These are phyloP conservation scores for Pedetes capensis DNA, from an alignment of 2,113 vertebrate species.

Conservation along the genomic window DNA sequence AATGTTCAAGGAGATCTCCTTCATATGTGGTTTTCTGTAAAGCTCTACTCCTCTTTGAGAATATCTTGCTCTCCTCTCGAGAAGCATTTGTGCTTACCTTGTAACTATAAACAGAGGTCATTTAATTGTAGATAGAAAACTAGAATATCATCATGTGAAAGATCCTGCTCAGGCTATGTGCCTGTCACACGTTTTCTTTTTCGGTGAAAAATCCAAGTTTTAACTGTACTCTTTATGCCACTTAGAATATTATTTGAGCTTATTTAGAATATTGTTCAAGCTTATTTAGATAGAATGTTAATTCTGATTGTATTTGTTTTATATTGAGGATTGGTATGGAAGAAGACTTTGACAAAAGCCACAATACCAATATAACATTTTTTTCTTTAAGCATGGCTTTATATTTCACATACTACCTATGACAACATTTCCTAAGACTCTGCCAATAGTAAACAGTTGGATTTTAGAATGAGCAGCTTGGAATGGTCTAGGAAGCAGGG, in stretches of 20 bases:
- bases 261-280: slow-evolving; percentile 1
- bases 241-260: neutral
- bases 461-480: neutral
- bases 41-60: neutral
- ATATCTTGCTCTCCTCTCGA: neutral
- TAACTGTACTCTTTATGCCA: neutral
- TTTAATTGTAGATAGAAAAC: neutral
- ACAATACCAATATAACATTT: neutral
- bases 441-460: neutral
- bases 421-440: slow-evolving; percentile 26
- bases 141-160: neutral
- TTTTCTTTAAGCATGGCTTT: neutral
- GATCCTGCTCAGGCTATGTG: neutral
- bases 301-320: slow-evolving; percentile 35
- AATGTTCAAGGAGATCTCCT: neutral
- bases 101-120: neutral
- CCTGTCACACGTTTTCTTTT: neutral
- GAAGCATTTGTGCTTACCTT: neutral
- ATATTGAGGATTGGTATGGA: slow-evolving; percentile 45
- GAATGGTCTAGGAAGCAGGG: slow-evolving; percentile 37
- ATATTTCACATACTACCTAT: neutral
- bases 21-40: neutral
- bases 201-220: neutral
- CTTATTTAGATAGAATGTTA: neutral
- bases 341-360: slow-evolving; percentile 42